Base-by-base conservation (phyloP, 1,140 invertebrate genomes). In the Neodiprion pinetum region DNA sequence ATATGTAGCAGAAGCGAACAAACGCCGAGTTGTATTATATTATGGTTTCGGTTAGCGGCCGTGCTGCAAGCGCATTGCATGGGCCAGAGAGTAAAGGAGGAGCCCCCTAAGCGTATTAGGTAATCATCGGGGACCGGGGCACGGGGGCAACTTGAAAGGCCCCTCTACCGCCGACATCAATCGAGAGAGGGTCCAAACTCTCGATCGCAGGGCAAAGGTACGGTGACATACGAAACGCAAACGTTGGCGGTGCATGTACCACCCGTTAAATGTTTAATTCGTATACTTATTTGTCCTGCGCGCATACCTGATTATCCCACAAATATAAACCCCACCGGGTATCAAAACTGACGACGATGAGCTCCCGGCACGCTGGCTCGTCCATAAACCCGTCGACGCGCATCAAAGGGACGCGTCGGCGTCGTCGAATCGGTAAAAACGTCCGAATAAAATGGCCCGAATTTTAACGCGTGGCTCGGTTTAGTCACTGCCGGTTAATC, bases 61-160 rank as follows among this genome's bases (percentile, higher is more conserved):
- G 28, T 40, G 28, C 28, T 40, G 28, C 28, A 40, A 40, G 28
- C 28, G 28, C 28, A 40, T 40, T 40, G 28, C 28, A 40, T 40
- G 28, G 28, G 2, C 28, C 28, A 5, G 28, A 40, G 53, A 61
- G 53, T 14, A 61, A 9, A 61, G 53, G 53, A 61, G 28, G 53
- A 12, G 53, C n/a, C 53, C 53, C 53, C 53, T 61, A 61, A 61
- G 53, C 53, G 53, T 61, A 61, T 61, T 61, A 61, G 53, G 53
- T 61, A 61, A 61, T 61, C 53, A 61, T 61, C 53, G 53, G 53
- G 53, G 53, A 61, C 53, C 28, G 28, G 28, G 28, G n/a, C 28
- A 40, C 53, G 53, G n/a, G 53, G 53, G 0, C 11, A 9, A 61
- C 53, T 61, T 61, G 53, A 61, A 61, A 61, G 53, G 53, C 53